Base-by-base conservation (phyloP, 2,888 invertebrate genomes). In the Rhopalosiphum nymphaeae region DNA sequence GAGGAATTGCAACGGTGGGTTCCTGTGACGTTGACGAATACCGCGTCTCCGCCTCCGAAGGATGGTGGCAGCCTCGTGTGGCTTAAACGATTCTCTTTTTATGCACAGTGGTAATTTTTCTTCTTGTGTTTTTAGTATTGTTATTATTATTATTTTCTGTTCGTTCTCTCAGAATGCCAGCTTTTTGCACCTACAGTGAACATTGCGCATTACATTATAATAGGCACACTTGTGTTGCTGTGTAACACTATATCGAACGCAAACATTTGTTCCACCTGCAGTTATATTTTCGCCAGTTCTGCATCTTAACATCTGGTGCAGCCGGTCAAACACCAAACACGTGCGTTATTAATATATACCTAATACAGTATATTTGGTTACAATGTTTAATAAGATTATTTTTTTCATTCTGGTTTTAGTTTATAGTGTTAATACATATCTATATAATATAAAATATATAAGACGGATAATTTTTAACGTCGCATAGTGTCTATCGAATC, bases 11-110 rank as follows among this genome's bases (percentile, higher is more conserved):
- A 29, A 84, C 93, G 85, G 49, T 61, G 89, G 57, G n/a, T 29
- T 29, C 57, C 90, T 16, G 90, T 94, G 93, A 94, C 93, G 86
- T 94, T 94, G 93, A 94, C 93, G 93, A 53, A 94, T 94, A 94
- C 42, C 92, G 88, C 67, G 78, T 78, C 88, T 7, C 90, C 85
- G 46, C 90, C 93, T 57, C n/a, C 26, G 25, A 86, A 29, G n/a
- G 13, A 3, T 21, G 13, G 11, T 29, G 90, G 29, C n/a, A 21
- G 44, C 36, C 10, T 42, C n/a, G 67, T 44, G 89, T n/a, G 84
- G 56, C 46, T 92, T 89, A 56, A 89, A 93, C 89, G 89, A 89
- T 93, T 85, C 56, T 21, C 84, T 85, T 84, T 89, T 89, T 93
- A 93, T 84, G 89, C 89, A 36, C 84, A 16, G 46, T 26, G 46